Evolutionary conservation across 2,113 vertebrate species (phyloP), one percentile per base, ranked within the genome.

Genomic region (Egretta garzetta): DNA sequence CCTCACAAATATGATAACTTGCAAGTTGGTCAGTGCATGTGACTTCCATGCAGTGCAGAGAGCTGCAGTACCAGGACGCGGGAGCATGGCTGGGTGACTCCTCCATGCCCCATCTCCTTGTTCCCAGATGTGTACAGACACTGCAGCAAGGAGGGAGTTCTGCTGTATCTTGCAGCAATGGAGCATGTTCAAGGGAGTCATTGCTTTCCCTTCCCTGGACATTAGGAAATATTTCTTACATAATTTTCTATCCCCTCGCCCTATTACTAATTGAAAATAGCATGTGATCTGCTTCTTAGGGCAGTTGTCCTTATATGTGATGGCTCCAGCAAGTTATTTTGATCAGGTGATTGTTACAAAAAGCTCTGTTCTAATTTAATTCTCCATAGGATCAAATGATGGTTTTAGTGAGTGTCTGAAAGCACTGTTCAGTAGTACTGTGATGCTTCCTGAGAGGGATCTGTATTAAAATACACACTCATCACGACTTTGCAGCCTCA

Each of bases 331-430:
- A 76, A 97, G 89, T 93, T 94, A 96, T 95, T 96, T 90, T 95
- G 80, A 83, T 91, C 66, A 55, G 30, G 15, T 82, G 71, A 86
- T 94, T 88, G 89, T 84, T 56, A 81, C 37, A 80, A 87, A 90
- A 96, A 96, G 35, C 62, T 93, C 77, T 2, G 4, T 91, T 95
- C 91, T 93, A 96, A 96, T 91, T 95, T 90, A 94, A 90, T 90
- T 95, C 87, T 80, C 81, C 0, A 3, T 41, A 86, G 85, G 90
- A 93, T 95, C 85, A 95, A 93, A 75, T 64, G 62, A 53, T 94
- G 66, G 14, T 23, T 87, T 91, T 60, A 73, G 73, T 80, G 86
- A 96, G 56, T 3, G 0, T 70, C 74, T 43, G 52, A 68, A 93
- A 90, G 20, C 0, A 2, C 81, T 85, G 62, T 80, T 87, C 39